phyloP scores from a whole-genome alignment of 37 sponge, comb jelly and placozoan genomes.

The Lycopodina hypogea region DNA sequence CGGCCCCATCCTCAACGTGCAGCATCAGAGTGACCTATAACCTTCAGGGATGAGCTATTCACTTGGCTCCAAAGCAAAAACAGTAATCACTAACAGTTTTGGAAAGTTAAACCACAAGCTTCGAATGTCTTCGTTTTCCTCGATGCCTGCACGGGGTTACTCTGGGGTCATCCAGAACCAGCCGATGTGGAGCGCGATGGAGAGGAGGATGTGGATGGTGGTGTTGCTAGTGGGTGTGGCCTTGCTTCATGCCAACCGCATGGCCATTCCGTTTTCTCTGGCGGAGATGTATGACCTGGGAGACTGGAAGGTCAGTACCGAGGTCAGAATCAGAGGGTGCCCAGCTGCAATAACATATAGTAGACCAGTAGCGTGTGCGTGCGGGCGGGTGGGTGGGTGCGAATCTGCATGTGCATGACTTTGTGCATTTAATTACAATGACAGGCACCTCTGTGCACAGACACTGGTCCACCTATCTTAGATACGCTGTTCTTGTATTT shows the following conservation, averaged over 20 bases:
- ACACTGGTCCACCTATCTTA: too few relatives aligned
- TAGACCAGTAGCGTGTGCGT: too few relatives aligned
- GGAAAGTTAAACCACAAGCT: neutral
- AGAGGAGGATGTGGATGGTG: constrained; percentile 25
- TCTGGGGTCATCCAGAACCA: constrained; percentile 18
- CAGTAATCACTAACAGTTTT: constrained; percentile 4
- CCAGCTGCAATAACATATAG: too few relatives aligned
- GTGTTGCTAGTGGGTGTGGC: constrained; percentile 23
- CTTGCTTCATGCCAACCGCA: constrained; percentile 21
- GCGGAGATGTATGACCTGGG: constrained; percentile 15
- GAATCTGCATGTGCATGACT: too few relatives aligned
- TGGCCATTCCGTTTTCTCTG: constrained; percentile 32
- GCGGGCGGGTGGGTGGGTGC: too few relatives aligned
- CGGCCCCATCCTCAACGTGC: neutral
- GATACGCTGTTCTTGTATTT: too few relatives aligned
- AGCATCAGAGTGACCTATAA: neutral
- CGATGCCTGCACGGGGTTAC: neutral
- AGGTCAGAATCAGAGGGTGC: constrained; percentile 11
- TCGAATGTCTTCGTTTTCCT: neutral
- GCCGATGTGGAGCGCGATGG: constrained; percentile 7
- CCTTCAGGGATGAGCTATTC: neutral
- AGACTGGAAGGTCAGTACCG: constrained; percentile 23
- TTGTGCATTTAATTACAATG: too few relatives aligned
- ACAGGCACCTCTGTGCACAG: too few relatives aligned
- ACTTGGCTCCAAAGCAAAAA: constrained; percentile 8